phyloP scores from a whole-genome alignment of 2,888 invertebrate species.

The Congeria kusceri region DNA sequence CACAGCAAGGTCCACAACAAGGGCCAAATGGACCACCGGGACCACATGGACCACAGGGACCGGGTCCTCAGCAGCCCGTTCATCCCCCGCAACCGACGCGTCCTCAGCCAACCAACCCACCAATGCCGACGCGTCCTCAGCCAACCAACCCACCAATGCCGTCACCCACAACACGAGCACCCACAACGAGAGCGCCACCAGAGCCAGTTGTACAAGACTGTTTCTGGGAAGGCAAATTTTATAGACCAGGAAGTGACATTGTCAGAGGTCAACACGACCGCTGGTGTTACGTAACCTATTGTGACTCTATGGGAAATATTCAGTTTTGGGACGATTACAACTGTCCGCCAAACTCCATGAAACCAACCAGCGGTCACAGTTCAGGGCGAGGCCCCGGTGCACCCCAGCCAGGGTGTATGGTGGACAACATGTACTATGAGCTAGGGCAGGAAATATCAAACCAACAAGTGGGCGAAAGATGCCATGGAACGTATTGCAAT shows the following conservation, averaged over 20 bases:
- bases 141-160: background rate
- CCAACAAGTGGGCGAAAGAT: constrained; percentile 50
- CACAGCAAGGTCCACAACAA: background rate
- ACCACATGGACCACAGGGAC: background rate
- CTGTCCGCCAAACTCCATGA: constrained; percentile 63
- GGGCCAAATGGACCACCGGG: background rate
- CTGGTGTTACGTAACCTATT: constrained; percentile 64
- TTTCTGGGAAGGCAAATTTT: constrained; percentile 58
- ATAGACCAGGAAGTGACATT: constrained; percentile 60
- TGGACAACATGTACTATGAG: constrained; percentile 46
- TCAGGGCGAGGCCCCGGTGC: constrained; percentile 38
- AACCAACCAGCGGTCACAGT: constrained; percentile 54
- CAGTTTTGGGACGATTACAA: constrained; percentile 65
- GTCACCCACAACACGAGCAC: constrained; percentile 15
- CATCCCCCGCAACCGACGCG: background rate
- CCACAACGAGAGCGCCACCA: constrained; percentile 10
- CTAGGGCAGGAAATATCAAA: constrained; percentile 55
- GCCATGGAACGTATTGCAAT: constrained; percentile 61
- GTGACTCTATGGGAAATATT: constrained; percentile 55
- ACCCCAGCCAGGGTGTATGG: constrained; percentile 38
- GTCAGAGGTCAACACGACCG: constrained; percentile 62
- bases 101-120: constrained; percentile 1
- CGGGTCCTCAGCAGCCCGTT: background rate
- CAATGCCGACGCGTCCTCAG: background rate
- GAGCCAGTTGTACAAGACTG: constrained; percentile 45